Conservation (phyloP, 1,140 invertebrate species). For the Drosophila auraria region DNA sequence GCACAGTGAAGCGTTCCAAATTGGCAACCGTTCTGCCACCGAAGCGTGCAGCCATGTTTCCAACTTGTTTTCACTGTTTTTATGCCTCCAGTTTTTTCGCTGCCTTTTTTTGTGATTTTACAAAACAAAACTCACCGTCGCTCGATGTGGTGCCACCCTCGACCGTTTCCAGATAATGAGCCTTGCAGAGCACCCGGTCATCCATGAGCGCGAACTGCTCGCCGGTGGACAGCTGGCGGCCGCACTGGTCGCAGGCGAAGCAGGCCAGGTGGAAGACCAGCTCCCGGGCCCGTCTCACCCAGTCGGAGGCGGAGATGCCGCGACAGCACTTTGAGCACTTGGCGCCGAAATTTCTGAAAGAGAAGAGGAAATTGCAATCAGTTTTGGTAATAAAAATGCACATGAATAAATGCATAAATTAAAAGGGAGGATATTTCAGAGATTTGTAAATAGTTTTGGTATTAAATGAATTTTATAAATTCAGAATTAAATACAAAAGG, state of each 20-base stretch:
- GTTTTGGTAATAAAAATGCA: conserved; percentile 2
- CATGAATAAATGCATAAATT: background rate
- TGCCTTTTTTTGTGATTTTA: conserved; percentile 3
- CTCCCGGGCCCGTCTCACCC: conserved; percentile 97
- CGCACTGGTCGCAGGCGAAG: conserved; percentile 99
- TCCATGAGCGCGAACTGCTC: conserved; percentile 99
- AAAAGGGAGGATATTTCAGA: background rate
- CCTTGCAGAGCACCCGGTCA: conserved; percentile 96
- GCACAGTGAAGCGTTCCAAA: conserved; percentile 67
- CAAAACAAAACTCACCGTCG: conserved; percentile 88
- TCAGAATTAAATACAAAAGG: background rate
- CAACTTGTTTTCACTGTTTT: conserved; percentile 52
- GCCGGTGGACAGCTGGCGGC: conserved; percentile 97
- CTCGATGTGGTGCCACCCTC: conserved; percentile 96
- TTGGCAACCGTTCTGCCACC: conserved; percentile 67
- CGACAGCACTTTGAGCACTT: conserved; percentile 98
- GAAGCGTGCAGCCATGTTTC: conserved; percentile 66
- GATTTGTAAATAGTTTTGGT: no score
- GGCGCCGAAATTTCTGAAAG: conserved; percentile 95
- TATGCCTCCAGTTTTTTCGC: conserved; percentile 11
- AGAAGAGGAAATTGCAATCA: conserved; percentile 56
- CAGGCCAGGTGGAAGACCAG: conserved; percentile 99
- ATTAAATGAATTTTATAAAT: no score
- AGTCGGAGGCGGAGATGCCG: conserved; percentile 96
- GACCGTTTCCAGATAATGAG: conserved; percentile 97